These are phyloP conservation scores for Actinostola sp. DNA, from an alignment of 92 coral and sea anemone species.

Conservation along the genomic window DNA sequence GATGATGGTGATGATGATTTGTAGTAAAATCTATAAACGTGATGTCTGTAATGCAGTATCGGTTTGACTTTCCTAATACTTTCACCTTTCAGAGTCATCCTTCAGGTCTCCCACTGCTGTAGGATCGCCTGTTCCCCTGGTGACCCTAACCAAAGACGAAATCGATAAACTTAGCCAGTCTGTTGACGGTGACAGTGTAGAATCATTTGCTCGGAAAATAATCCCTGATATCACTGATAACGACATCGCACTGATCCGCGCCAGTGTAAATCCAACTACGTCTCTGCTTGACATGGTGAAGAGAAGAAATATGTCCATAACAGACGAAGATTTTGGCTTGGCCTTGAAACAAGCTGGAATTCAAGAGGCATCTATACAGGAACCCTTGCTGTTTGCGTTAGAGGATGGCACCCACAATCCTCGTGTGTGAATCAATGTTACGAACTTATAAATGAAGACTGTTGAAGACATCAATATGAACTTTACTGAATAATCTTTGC, in stretches of 20 bases:
- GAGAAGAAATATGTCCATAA: background rate
- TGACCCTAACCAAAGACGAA: background rate
- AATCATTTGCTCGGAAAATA: background rate
- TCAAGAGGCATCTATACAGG: too few species aligned
- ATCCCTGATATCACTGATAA: background rate
- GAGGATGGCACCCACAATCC: too few species aligned
- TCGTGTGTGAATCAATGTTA: too few species aligned
- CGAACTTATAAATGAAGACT: too few species aligned
- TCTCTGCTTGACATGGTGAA: background rate
- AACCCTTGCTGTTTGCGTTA: too few species aligned
- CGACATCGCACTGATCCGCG: background rate
- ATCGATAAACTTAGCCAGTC: background rate
- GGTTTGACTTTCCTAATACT: too few species aligned
- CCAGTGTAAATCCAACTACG: background rate
- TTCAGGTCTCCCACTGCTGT: background rate
- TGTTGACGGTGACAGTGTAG: background rate
- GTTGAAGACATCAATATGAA: too few species aligned
- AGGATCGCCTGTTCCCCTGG: background rate
- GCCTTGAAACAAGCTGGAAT: background rate
- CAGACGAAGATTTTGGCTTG: background rate
- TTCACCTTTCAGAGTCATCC: background rate
- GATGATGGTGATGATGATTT: too few species aligned
- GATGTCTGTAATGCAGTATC: too few species aligned
- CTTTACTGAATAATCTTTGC: too few species aligned
- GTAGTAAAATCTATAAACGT: too few species aligned